Percentiles rank a stretch among this genome's conserved stretches.
Conservation (phyloP, 2,888 invertebrate genomes). For the Schrankia costaestrigalis region DNA sequence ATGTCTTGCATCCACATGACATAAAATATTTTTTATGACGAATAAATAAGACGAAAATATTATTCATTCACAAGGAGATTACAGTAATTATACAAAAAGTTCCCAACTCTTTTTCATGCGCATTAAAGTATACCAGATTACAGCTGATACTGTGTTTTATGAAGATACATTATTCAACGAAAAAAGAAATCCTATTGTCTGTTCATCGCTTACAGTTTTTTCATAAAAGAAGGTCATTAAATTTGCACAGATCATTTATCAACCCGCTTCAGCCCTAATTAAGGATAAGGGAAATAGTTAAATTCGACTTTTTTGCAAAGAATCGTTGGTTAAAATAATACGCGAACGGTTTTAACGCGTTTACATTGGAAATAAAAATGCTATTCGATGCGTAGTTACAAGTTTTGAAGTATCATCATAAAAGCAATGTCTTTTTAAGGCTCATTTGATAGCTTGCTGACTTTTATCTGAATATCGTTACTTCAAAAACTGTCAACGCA, state of each 20-base stretch:
- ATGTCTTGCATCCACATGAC: too few species aligned
- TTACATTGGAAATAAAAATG: constrained; percentile 11
- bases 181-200: constrained; percentile 23
- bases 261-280: constrained; percentile 25
- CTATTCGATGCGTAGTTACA: constrained; percentile 9
- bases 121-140: too few species aligned
- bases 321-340: too few species aligned
- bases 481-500: too few species aligned
- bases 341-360: constrained; percentile 20
- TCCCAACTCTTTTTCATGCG: too few species aligned
- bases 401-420: constrained; percentile 16
- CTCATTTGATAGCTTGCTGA: too few species aligned
- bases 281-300: constrained; percentile 22
- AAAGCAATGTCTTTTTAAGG: constrained; percentile 2
- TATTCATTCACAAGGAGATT: too few species aligned
- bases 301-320: constrained; percentile 21
- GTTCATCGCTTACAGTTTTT: constrained; percentile 27
- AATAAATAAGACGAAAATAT: too few species aligned
- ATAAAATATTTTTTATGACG: too few species aligned
- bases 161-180: constrained; percentile 8
- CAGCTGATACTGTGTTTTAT: too few species aligned
- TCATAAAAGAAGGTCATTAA: constrained; percentile 35
- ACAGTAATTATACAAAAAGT: too few species aligned
- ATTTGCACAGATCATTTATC: constrained; percentile 42
- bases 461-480: too few species aligned